Conservation (phyloP, 2,888 invertebrate species). For the Caenorhabditis angaria region DNA sequence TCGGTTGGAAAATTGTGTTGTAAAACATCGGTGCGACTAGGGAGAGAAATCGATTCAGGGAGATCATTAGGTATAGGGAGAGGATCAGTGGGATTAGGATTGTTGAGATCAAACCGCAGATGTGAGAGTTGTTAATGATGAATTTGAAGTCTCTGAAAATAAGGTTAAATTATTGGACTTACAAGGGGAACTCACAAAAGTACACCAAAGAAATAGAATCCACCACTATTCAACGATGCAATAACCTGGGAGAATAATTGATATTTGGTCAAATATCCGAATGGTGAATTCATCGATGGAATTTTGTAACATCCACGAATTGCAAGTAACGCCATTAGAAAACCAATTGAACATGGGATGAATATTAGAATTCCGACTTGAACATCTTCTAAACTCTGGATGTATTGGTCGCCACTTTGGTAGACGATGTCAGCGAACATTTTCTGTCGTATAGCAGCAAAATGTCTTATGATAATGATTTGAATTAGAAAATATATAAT, state of each 20-base stretch:
- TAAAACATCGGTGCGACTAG: not conserved
- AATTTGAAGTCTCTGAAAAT: not conserved
- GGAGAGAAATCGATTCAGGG: constrained; percentile 14
- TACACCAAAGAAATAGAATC: constrained; percentile 18
- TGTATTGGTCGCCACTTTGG: not conserved
- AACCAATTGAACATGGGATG: not conserved
- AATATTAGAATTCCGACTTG: not conserved
- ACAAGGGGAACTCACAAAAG: constrained; percentile 10
- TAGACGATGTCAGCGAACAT: not conserved
- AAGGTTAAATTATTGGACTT: too few species aligned
- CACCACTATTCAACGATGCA: constrained; percentile 11
- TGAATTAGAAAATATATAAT: too few species aligned
- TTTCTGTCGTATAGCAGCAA: not conserved
- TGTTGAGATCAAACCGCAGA: constrained; percentile 15
- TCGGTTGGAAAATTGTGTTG: not conserved
- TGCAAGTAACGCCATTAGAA: not conserved
- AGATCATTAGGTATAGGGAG: constrained; percentile 19
- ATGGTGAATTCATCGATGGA: not conserved
- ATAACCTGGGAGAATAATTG: too few species aligned
- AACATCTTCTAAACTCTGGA: not conserved
- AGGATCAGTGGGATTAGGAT: constrained; percentile 16
- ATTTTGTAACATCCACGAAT: not conserved
- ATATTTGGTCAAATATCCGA: not conserved
- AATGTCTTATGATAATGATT: too few species aligned
- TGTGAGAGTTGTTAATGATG: not conserved